Evolutionary conservation across 2,888 invertebrate species (phyloP).

Genomic region (Torymus texanus): DNA sequence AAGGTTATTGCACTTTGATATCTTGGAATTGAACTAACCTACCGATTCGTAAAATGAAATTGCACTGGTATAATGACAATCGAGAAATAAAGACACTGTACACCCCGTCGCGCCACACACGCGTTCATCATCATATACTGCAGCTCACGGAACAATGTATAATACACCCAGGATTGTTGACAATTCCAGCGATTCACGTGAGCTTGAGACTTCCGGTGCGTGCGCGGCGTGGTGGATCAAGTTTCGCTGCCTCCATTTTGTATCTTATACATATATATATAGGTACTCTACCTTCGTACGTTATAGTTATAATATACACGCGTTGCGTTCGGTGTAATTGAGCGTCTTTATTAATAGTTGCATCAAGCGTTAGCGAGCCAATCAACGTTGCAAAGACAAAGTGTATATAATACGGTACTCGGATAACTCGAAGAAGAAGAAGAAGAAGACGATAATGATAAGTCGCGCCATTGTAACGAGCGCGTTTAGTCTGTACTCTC

Average conservation of each 20-base stretch:
- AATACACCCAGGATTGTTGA: conserved; percentile 57
- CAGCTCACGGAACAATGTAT: conserved; percentile 44
- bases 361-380: conserved; percentile 14
- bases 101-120: conserved; percentile 6
- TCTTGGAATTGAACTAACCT: no score
- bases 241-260: conserved; percentile 58
- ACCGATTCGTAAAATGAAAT: no score
- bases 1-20: no score
- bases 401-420: background rate
- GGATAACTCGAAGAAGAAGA: background rate
- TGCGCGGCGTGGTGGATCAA: conserved; percentile 56
- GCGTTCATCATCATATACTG: background rate
- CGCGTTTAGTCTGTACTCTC: conserved; percentile 35
- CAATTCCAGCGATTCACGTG: conserved; percentile 44
- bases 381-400: conserved; percentile 4
- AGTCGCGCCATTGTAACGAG: conserved; percentile 38
- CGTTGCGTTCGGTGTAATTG: conserved; percentile 25
- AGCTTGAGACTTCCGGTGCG: conserved; percentile 62
- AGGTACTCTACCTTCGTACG: background rate
- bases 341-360: conserved; percentile 40
- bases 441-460: background rate
- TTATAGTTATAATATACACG: background rate
- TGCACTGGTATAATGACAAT: no score
- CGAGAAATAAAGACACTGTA: no score
- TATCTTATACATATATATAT: background rate